These are phyloP conservation scores for Xenopus laevis DNA, from an alignment of 2,113 vertebrate species.

Conservation along the genomic window DNA sequence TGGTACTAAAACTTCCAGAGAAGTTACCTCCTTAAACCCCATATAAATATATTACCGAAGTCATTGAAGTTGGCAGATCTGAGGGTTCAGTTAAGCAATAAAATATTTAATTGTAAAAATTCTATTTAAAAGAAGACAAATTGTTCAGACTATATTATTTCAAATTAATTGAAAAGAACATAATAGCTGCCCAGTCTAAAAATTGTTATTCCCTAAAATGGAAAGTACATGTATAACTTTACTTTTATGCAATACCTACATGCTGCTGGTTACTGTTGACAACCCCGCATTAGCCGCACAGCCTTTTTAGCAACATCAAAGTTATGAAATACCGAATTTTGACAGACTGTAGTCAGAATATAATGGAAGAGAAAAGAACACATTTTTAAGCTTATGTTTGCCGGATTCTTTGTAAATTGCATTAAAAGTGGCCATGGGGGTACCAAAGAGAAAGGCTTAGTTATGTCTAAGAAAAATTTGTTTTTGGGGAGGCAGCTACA, in stretches of 20 bases:
- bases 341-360: background rate
- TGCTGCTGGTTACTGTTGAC: slow-evolving; percentile 6
- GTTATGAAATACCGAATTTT: background rate
- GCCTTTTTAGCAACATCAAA: slow-evolving; percentile 7
- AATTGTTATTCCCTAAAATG: slow-evolving; percentile 1
- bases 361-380: slow-evolving; percentile 1
- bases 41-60: too few relatives aligned
- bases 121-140: slow-evolving; percentile 6
- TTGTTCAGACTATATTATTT: slow-evolving; percentile 1
- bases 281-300: background rate
- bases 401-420: too few relatives aligned
- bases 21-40: too few relatives aligned
- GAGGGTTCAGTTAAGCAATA: too few relatives aligned
- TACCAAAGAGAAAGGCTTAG: too few relatives aligned
- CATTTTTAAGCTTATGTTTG: too few relatives aligned
- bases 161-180: background rate
- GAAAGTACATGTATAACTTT: background rate
- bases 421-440: too few relatives aligned
- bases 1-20: too few relatives aligned
- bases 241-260: slow-evolving; percentile 14
- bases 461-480: too few relatives aligned
- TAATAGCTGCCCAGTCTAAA: background rate
- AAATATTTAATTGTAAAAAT: background rate
- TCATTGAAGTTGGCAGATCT: too few relatives aligned
- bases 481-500: too few relatives aligned